phyloP scores from a whole-genome alignment of 2,797 vertebrate species.

The Gouania willdenowi region DNA sequence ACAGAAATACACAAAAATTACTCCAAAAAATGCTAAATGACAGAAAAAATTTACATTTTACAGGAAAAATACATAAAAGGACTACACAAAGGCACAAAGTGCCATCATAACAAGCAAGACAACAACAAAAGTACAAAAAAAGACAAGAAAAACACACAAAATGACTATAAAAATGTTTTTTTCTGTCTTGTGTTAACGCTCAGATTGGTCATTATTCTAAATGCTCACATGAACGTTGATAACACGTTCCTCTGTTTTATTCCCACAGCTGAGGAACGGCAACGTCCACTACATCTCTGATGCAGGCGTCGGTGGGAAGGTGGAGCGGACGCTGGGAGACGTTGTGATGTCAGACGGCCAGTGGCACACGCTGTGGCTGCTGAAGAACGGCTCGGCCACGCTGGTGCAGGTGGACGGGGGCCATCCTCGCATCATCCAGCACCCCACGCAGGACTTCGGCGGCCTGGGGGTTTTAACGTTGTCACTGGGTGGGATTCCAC shows the following conservation, averaged over 20 bases:
- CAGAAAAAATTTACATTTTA: no score
- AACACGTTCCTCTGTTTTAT: background rate
- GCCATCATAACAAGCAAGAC: no score
- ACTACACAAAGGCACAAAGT: no score
- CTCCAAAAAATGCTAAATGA: no score
- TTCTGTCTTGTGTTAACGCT: no score
- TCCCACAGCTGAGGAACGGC: conserved; percentile 85
- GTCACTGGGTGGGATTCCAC: conserved; percentile 89
- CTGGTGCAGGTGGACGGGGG: conserved; percentile 77
- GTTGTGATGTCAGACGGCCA: conserved; percentile 83
- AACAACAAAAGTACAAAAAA: no score
- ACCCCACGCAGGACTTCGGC: conserved; percentile 90
- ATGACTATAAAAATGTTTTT: no score
- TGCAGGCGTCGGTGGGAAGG: conserved; percentile 88
- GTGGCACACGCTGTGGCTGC: conserved; percentile 87
- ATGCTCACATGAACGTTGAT: no score
- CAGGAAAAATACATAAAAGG: no score
- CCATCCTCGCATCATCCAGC: conserved; percentile 77
- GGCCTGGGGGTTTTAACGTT: conserved; percentile 85
- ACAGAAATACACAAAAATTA: no score
- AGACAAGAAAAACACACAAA: no score
- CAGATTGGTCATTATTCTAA: no score
- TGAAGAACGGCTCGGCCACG: conserved; percentile 83
- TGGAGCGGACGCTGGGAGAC: conserved; percentile 87
- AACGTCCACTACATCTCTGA: conserved; percentile 91